phyloP scores from a whole-genome alignment of 1,140 invertebrate species.

The Papilio xuthus region DNA sequence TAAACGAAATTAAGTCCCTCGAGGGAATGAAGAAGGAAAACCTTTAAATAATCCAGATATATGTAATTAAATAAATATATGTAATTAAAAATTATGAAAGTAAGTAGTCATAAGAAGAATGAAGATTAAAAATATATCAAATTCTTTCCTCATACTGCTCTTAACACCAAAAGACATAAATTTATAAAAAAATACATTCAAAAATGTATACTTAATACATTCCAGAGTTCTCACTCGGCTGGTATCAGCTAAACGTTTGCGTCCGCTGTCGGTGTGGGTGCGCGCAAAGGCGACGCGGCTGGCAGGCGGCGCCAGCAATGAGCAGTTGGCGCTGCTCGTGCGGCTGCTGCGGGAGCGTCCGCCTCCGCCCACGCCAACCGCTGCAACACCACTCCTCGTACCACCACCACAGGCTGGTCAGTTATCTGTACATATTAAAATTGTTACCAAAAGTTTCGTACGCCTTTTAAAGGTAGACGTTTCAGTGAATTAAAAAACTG shows the following conservation, averaged over 20 bases:
- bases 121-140: too few species aligned
- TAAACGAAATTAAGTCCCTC: too few species aligned
- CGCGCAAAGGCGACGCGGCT: slow-evolving; percentile 57
- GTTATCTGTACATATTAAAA: too few species aligned
- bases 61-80: too few species aligned
- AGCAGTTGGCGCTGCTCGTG: slow-evolving; percentile 63
- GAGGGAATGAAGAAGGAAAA: too few species aligned
- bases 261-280: slow-evolving; percentile 55
- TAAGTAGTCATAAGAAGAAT: too few species aligned
- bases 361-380: slow-evolving; percentile 40
- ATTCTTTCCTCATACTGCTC: too few species aligned
- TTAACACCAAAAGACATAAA: background rate
- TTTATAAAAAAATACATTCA: background rate
- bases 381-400: slow-evolving; percentile 33
- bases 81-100: too few species aligned
- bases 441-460: too few species aligned
- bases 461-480: too few species aligned
- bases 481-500: too few species aligned
- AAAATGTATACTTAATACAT: background rate
- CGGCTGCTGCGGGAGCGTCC: slow-evolving; percentile 55
- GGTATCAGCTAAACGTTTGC: slow-evolving; percentile 58
- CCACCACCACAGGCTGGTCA: slow-evolving; percentile 47
- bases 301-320: slow-evolving; percentile 63
- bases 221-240: slow-evolving; percentile 60
- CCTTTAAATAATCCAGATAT: too few species aligned